Evolutionary conservation across 2,113 vertebrate genomes (phyloP).

Genomic region (Dendropsophus ebraccatus): DNA sequence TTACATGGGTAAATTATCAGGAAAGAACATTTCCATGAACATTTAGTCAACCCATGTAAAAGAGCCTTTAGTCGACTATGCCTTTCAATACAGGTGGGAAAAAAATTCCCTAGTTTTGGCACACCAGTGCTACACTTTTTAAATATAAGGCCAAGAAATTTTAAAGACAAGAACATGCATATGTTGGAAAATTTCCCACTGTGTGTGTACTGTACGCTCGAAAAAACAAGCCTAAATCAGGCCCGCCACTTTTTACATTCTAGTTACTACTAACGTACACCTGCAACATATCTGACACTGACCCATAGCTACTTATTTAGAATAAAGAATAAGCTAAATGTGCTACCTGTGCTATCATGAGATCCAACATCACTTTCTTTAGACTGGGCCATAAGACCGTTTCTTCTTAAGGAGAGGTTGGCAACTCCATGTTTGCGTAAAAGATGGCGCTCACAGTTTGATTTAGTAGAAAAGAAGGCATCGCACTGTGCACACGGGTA

Average conservation of each 20-base stretch:
- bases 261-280: neutral
- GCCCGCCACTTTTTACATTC: neutral
- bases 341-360: constrained; percentile 76
- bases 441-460: constrained; percentile 89
- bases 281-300: neutral
- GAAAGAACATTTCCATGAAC: too few relatives aligned
- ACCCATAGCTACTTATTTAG: neutral
- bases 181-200: neutral
- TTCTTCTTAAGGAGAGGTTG: constrained; percentile 78
- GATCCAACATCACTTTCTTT: constrained; percentile 75
- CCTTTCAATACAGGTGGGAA: too few relatives aligned
- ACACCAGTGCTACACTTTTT: neutral
- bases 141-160: neutral
- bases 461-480: constrained; percentile 88
- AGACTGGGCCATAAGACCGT: constrained; percentile 71
- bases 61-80: too few relatives aligned
- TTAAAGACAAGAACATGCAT: neutral
- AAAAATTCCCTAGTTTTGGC: too few relatives aligned
- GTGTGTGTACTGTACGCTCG: neutral
- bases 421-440: constrained; percentile 82
- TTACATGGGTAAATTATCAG: too few relatives aligned
- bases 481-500: constrained; percentile 83
- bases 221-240: neutral
- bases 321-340: neutral
- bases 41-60: too few relatives aligned